Base-by-base conservation (phyloP, 2,888 invertebrate genomes). In the Euzetes globulus region DNA sequence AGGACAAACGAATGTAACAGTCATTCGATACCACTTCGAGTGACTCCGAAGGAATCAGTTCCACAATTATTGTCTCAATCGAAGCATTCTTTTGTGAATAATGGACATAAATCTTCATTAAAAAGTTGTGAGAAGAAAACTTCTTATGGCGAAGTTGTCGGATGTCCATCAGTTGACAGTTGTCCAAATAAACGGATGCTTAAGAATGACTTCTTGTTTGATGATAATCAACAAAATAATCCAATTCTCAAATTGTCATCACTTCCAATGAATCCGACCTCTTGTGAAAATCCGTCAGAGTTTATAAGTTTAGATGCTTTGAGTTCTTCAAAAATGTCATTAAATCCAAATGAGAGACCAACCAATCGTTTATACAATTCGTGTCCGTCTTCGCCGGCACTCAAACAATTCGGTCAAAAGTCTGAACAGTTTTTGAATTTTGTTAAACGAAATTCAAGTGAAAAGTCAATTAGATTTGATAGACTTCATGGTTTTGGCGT, bases 11-110 rank as follows among this genome's bases (percentile, higher is more conserved):
- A 63, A 29, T 1, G 13, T 11, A 63, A 33, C 33, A 37, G 33
- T 63, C 63, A 63, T 63, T 63, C 4, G 7, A 63, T 33, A 33
- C 63, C 63, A 33, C 17, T 63, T 17, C 17, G 37, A 63, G 63
- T 63, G 3, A 58, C 19, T 63, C 63, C 13, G 33, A 63, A 63
- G 15, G 27, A 63, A 15, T 63, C 27, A 19, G 29, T 27, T 4
- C 60, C 29, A 4, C 63, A 63, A 27, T 63, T 33, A 27, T 63
- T 33, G 33, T 33, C 63, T 33, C 33, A 29, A n/a, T 33, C 17
- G 5, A 17, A 9, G 1, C 17, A 27, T 29, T 63, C 37, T 11
- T 17, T 33, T 1, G 63, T 15, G 13, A 15, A 52, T 19, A 52
- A n/a, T n/a, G 13, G 13, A 41, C 7, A 1, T 13, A 11, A 41